These are phyloP conservation scores for Drosophila truncata DNA, from an alignment of 1,140 invertebrate species.

Conservation along the genomic window DNA sequence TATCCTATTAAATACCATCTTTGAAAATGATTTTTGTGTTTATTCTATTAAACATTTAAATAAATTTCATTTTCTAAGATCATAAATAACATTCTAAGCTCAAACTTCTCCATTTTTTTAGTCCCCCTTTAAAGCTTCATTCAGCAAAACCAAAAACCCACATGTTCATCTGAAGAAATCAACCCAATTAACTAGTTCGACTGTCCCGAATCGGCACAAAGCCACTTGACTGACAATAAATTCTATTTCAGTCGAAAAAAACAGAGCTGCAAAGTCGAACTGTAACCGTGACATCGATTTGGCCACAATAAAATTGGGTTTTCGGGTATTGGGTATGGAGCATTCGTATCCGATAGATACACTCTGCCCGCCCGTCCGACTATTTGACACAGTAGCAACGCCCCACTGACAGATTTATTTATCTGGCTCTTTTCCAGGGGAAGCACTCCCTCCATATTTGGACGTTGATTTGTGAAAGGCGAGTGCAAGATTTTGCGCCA, in stretches of 20 bases:
- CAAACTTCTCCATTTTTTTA: not conserved
- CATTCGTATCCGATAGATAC: constrained; percentile 69
- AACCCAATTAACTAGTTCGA: constrained; percentile 54
- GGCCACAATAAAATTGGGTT: constrained; percentile 57
- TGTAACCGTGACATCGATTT: constrained; percentile 65
- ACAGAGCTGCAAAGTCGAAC: constrained; percentile 14
- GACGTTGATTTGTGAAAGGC: constrained; percentile 78
- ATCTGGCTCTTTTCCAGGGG: constrained; percentile 35
- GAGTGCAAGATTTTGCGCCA: constrained; percentile 41
- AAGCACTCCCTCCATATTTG: constrained; percentile 46
- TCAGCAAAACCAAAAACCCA: constrained; percentile 12
- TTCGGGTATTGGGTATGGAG: constrained; percentile 21
- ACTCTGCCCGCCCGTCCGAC: constrained; percentile 41
- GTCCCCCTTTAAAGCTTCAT: not conserved
- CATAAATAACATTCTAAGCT: too few species aligned
- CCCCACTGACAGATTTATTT: constrained; percentile 77
- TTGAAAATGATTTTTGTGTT: too few species aligned
- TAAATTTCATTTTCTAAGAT: too few species aligned
- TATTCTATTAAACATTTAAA: not conserved
- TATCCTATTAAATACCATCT: not conserved
- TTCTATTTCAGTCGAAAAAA: constrained; percentile 32
- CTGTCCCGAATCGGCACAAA: constrained; percentile 48
- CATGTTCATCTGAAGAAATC: constrained; percentile 42
- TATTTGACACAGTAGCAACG: constrained; percentile 76
- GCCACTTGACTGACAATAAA: constrained; percentile 45